A percentile compares a stretch with the other conserved stretches of the same genome.
These are phyloP conservation scores for Taeniopygia guttata DNA, from an alignment of 2,797 vertebrate species.

Conservation along the genomic window DNA sequence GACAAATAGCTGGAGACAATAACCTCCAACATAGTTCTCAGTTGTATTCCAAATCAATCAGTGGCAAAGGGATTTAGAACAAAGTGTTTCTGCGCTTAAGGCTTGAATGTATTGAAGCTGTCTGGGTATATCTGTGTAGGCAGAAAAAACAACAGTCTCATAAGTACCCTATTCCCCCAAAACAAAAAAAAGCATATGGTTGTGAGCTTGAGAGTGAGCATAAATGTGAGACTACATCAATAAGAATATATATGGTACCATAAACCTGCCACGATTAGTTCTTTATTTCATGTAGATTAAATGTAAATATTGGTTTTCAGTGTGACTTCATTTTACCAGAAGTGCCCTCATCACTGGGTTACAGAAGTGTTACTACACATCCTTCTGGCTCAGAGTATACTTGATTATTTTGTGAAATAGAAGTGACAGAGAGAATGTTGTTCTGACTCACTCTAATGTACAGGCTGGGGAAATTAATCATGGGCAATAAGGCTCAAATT, in stretches of 20 bases:
- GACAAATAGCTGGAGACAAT: conserved; percentile 4
- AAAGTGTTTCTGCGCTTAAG: not conserved
- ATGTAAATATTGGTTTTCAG: not conserved
- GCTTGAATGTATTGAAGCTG: not conserved
- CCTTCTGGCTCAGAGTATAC: not conserved
- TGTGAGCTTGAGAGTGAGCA: not conserved
- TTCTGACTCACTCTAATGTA: not conserved
- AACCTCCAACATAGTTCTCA: not conserved
- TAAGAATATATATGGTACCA: not conserved
- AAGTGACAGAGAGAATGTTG: not conserved
- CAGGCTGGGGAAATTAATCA: not conserved
- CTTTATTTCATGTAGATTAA: not conserved
- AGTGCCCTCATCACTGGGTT: not conserved
- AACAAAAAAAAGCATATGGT: not conserved
- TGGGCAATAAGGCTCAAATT: not conserved
- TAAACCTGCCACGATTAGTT: not conserved
- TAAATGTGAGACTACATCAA: not conserved
- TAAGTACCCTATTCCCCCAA: not conserved
- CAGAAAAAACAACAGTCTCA: not conserved
- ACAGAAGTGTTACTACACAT: not conserved
- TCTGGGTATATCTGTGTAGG: not conserved
- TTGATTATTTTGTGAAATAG: conserved; percentile 22
- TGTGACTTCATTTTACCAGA: not conserved
- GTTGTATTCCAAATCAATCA: not conserved
- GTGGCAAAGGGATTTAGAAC: not conserved